Evolutionary conservation across 2,113 vertebrate genomes (phyloP).

Genomic region (Brienomyrus longianalis): DNA sequence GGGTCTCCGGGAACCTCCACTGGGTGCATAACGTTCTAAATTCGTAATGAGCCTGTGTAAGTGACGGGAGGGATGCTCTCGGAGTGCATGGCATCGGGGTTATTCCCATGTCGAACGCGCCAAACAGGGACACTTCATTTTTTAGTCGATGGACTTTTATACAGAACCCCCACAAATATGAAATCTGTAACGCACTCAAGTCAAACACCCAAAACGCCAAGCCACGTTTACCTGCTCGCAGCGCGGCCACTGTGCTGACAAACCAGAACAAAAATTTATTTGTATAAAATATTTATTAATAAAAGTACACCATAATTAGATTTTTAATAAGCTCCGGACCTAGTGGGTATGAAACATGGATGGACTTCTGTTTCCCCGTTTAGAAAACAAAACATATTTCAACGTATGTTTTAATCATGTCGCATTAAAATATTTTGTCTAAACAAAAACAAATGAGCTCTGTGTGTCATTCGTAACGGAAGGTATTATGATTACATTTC

Average conservation of each 20-base stretch:
- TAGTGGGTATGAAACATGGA: background rate
- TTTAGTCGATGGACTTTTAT: background rate
- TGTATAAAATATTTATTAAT: background rate
- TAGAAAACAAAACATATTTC: background rate
- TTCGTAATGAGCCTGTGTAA: background rate
- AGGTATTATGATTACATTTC: background rate
- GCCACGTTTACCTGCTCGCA: background rate
- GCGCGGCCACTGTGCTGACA: background rate
- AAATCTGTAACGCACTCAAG: background rate
- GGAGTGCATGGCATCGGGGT: background rate
- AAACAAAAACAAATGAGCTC: background rate
- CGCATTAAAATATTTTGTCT: background rate
- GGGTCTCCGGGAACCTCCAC: constrained; percentile 15
- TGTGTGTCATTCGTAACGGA: background rate
- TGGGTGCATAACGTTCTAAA: background rate
- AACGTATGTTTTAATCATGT: background rate
- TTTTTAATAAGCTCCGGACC: background rate
- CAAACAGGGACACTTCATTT: background rate
- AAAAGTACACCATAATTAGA: background rate
- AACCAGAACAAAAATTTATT: background rate
- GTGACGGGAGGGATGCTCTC: background rate
- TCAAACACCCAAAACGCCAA: background rate
- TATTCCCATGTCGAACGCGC: background rate
- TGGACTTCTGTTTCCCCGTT: background rate
- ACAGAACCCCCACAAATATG: background rate